Evolutionary conservation across 2,113 vertebrate species (phyloP).

Genomic region (Mirza zaza): DNA sequence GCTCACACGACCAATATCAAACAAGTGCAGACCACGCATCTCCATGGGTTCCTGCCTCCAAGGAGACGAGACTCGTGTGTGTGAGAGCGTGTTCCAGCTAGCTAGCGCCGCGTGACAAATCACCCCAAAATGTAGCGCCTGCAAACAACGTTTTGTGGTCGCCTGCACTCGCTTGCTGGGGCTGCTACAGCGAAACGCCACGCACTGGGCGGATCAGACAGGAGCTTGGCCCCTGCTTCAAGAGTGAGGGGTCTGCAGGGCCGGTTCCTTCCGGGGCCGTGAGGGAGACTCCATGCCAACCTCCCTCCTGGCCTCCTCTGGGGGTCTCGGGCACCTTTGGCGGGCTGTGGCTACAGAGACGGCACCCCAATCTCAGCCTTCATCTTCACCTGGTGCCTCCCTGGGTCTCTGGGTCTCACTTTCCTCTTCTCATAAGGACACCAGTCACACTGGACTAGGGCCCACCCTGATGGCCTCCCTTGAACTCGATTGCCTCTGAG

Average conservation of each 20-base stretch:
- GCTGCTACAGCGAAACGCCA: accelerated
- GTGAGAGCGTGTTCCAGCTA: neutral
- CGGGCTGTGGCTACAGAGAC: accelerated
- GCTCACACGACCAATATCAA: neutral
- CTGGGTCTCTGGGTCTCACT: neutral
- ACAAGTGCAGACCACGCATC: accelerated
- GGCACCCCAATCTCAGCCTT: neutral
- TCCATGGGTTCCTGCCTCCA: neutral
- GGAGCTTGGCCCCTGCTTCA: neutral
- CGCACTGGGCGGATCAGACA: accelerated
- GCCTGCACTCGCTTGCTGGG: accelerated
- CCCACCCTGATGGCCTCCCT: neutral
- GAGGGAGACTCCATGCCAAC: neutral
- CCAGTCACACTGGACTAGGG: neutral
- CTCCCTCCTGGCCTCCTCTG: accelerated
- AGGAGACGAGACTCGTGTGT: accelerated
- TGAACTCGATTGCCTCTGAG: neutral
- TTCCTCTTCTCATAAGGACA: neutral
- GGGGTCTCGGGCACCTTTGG: neutral
- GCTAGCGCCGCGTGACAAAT: neutral
- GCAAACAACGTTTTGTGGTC: accelerated
- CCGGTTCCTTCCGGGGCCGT: neutral
- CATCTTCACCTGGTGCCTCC: accelerated
- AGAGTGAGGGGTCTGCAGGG: neutral
- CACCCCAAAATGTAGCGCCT: neutral